Percentiles rank a stretch among this genome's conserved stretches.
phyloP scores from a whole-genome alignment of 2,797 vertebrate genomes.

The Lycodopsis pacificus region DNA sequence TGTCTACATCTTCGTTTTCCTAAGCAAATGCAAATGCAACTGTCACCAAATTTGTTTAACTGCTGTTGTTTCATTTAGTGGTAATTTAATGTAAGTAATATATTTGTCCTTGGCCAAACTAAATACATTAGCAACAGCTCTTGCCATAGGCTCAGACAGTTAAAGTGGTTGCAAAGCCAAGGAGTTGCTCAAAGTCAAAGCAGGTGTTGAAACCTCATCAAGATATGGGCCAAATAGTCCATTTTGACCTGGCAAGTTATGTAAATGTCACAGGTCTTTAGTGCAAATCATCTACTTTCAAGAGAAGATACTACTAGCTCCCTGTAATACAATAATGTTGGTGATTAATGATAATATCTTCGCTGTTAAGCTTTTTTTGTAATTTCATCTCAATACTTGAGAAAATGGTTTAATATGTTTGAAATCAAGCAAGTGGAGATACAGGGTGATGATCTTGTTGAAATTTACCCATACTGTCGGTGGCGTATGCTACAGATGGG shows the following conservation, averaged over 20 bases:
- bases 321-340: slow-evolving; percentile 10
- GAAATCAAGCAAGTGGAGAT: slow-evolving; percentile 56
- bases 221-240: slow-evolving; percentile 27
- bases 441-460: slow-evolving; percentile 54
- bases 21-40: slow-evolving; percentile 43
- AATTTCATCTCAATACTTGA: slow-evolving; percentile 38
- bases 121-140: slow-evolving; percentile 60
- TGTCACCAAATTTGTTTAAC: slow-evolving; percentile 57
- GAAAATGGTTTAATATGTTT: slow-evolving; percentile 45
- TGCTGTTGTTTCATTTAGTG: slow-evolving; percentile 49
- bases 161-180: slow-evolving; percentile 41
- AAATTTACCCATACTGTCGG: slow-evolving; percentile 58
- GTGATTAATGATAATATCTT: slow-evolving; percentile 18
- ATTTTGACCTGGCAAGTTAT: slow-evolving; percentile 50
- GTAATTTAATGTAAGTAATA: slow-evolving; percentile 62
- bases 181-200: slow-evolving; percentile 61
- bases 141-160: slow-evolving; percentile 43
- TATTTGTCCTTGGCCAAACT: slow-evolving; percentile 62
- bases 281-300: slow-evolving; percentile 8
- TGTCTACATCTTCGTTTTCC: slow-evolving; percentile 33
- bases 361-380: slow-evolving; percentile 22
- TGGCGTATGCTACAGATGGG: slow-evolving; percentile 62
- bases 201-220: slow-evolving; percentile 48
- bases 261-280: slow-evolving; percentile 30
- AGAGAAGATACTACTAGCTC: neutral